A percentile compares a stretch with the other conserved stretches of the same genome.
These are phyloP conservation scores for Palythoa heliodiscus DNA, from an alignment of 92 coral and sea anemone genomes.

Conservation along the genomic window DNA sequence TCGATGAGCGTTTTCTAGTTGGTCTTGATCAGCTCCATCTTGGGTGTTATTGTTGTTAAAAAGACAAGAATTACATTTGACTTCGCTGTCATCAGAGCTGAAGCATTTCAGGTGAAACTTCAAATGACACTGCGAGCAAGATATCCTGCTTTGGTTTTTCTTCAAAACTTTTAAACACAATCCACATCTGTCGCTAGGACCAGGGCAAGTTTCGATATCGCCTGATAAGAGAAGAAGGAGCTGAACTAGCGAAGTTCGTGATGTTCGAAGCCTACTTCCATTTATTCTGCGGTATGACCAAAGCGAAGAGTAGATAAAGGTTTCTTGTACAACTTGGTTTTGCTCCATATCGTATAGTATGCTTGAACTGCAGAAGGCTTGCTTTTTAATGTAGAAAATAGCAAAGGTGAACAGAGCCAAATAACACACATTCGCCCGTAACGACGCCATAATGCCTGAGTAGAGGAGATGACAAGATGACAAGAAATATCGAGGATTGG, in stretches of 20 bases:
- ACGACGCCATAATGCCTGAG: too few species aligned
- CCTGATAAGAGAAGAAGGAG: slow-evolving; percentile 50
- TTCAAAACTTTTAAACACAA: slow-evolving; percentile 50
- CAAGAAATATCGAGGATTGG: too few species aligned
- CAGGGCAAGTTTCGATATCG: slow-evolving; percentile 27
- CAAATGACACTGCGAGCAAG: slow-evolving; percentile 50
- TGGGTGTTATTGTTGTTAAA: slow-evolving; percentile 53
- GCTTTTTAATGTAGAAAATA: too few species aligned
- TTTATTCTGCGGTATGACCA: slow-evolving; percentile 55
- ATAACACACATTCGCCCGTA: too few species aligned
- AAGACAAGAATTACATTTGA: slow-evolving; percentile 40
- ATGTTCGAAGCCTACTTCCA: slow-evolving; percentile 52
- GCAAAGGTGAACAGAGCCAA: too few species aligned
- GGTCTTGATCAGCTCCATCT: slow-evolving; percentile 51
- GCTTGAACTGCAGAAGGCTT: too few species aligned
- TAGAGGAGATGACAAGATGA: too few species aligned
- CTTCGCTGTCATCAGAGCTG: slow-evolving; percentile 41
- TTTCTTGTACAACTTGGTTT: too few species aligned
- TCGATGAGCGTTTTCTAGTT: slow-evolving; percentile 42
- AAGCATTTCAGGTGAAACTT: slow-evolving; percentile 60
- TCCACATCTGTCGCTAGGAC: slow-evolving; percentile 51
- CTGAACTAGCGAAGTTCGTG: slow-evolving; percentile 47
- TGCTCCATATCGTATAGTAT: too few species aligned
- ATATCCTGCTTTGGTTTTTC: slow-evolving; percentile 52
- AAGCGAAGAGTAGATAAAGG: slow-evolving; percentile 57